A percentile compares a stretch with the other conserved stretches of the same genome.
Conservation (phyloP, 2,888 invertebrate species). For the Sympetrum striolatum region DNA sequence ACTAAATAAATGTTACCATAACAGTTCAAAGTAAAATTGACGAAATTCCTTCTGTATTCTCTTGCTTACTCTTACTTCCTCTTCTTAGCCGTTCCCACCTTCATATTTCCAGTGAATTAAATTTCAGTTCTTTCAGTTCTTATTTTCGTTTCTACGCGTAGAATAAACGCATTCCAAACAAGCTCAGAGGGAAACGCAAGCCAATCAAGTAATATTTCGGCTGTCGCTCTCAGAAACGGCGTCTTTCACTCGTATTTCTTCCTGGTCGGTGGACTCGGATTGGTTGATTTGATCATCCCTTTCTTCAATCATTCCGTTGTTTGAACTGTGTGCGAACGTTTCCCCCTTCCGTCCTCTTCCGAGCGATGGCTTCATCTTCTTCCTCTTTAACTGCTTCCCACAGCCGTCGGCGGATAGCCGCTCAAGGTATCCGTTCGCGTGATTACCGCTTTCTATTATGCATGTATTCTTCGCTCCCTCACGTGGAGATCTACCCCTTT, state of each 20-base stretch:
- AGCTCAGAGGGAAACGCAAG: too few species aligned
- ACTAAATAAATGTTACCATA: too few species aligned
- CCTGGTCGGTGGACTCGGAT: not conserved
- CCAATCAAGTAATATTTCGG: too few species aligned
- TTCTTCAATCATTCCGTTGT: not conserved
- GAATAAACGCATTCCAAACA: too few species aligned
- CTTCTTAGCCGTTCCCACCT: too few species aligned
- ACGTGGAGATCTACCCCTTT: not conserved
- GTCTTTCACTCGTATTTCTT: not conserved
- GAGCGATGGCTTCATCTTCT: not conserved
- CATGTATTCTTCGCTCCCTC: not conserved
- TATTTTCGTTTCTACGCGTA: too few species aligned
- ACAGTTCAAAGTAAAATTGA: too few species aligned
- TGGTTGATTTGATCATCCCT: not conserved
- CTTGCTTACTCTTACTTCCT: too few species aligned
- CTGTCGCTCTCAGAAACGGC: too few species aligned
- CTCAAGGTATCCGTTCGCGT: not conserved
- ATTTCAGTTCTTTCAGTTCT: too few species aligned
- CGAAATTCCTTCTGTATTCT: too few species aligned
- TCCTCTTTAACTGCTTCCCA: not conserved
- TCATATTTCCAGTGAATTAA: too few species aligned
- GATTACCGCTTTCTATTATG: not conserved
- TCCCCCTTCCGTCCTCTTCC: not conserved
- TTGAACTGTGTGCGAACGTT: not conserved
- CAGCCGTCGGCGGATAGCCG: not conserved